phyloP scores from a whole-genome alignment of 2,113 vertebrate species.

The Zapus hudsonius region DNA sequence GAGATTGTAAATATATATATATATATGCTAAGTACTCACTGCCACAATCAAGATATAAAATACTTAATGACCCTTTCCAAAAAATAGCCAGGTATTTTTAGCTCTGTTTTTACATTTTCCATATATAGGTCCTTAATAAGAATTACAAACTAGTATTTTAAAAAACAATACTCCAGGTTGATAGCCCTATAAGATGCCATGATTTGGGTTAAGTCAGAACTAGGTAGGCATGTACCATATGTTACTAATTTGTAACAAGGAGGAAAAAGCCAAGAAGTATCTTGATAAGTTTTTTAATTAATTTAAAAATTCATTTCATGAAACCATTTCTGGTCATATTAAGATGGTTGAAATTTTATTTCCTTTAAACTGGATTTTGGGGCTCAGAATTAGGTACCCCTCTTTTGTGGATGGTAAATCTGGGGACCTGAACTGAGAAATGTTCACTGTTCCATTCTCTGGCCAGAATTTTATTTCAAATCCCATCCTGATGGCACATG shows the following conservation, averaged over 20 bases:
- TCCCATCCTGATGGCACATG: not conserved
- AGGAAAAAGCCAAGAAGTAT: not conserved
- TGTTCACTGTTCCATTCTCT: not conserved
- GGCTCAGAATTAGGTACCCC: not conserved
- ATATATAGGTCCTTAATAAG: not conserved
- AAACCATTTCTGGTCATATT: not conserved
- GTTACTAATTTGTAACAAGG: not conserved
- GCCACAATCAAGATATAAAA: not conserved
- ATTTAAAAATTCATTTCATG: not conserved
- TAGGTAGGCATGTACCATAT: not conserved
- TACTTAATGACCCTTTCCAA: not conserved
- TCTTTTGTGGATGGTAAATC: not conserved
- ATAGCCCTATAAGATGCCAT: not conserved
- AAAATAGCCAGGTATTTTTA: not conserved
- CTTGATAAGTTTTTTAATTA: slow-evolving; percentile 11
- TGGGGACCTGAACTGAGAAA: not conserved
- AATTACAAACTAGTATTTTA: slow-evolving; percentile 17
- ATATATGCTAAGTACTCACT: not conserved
- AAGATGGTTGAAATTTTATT: not conserved
- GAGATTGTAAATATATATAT: not conserved
- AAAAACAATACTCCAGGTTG: not conserved
- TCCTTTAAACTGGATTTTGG: slow-evolving; percentile 8
- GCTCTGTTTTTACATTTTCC: slow-evolving; percentile 11
- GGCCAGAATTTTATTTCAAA: not conserved
- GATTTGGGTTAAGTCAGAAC: not conserved